Evolutionary conservation across 2,797 vertebrate genomes (phyloP).

Genomic region (Malacoraja senta): DNA sequence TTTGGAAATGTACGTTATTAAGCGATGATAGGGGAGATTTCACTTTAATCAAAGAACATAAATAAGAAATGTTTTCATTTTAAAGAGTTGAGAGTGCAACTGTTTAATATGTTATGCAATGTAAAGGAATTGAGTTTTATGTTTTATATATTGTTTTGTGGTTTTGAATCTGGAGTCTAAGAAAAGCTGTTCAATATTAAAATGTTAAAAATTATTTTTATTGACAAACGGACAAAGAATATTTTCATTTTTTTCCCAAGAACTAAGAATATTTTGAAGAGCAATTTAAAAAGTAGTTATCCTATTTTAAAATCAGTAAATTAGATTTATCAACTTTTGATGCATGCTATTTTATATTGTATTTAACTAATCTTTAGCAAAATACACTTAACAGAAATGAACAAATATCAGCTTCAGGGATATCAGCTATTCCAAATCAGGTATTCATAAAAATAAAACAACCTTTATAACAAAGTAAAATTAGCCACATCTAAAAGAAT

Average conservation of each 20-base stretch:
- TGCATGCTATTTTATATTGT: constrained; percentile 36
- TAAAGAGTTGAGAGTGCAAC: constrained; percentile 19
- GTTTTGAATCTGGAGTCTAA: constrained; percentile 14
- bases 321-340: constrained; percentile 24
- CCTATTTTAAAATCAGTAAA: constrained; percentile 17
- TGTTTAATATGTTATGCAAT: constrained; percentile 6
- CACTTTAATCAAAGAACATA: background rate
- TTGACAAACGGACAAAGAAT: background rate
- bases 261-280: background rate
- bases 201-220: background rate
- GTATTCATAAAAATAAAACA: constrained; percentile 37
- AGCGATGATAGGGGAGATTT: background rate
- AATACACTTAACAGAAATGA: constrained; percentile 13
- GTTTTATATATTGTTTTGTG: constrained; percentile 18
- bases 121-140: constrained; percentile 23
- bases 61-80: constrained; percentile 19
- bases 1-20: background rate
- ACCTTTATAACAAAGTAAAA: constrained; percentile 52
- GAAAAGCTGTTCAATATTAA: background rate
- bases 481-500: constrained; percentile 51
- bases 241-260: background rate
- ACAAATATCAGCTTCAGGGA: constrained; percentile 26
- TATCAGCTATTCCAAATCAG: background rate
- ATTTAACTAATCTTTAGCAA: constrained; percentile 19
- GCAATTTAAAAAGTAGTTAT: constrained; percentile 21